Base-by-base conservation (phyloP, 1,140 invertebrate species). In the Calephelis virginiensis region DNA sequence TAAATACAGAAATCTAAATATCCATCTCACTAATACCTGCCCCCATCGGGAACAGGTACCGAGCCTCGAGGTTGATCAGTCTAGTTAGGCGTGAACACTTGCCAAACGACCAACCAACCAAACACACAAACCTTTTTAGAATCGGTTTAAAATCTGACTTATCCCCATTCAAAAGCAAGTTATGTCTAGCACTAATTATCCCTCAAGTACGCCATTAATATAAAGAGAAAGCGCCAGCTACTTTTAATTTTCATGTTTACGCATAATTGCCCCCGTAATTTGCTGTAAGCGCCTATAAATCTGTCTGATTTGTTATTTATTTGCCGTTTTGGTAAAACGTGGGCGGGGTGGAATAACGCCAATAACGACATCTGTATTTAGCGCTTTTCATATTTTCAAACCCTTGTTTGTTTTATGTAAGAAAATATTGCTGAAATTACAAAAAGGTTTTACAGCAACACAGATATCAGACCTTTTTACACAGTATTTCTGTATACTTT, bases 181-280 rank as follows among this genome's bases (percentile, higher is more conserved):
- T 12, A 53, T 28, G 13, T 17, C 28, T 53, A 50, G 8, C 62
- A 38, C 8, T 63, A 63, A 48, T 48, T 48, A 48, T 49, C 28
- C 47, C 63, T 38, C 63, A 64, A 48, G 47, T 64, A 50, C 63
- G 49, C 63, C 48, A 64, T 64, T 50, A 64, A 50, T 64, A 53
- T 14, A 49, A 48, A 50, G 28, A 49, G 63, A 37, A 64, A 50
- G 40, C 37, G 63, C 59, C 72, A 66, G 70, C 68, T 79, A 84
- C 81, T 84, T 86, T 86, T 86, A 85, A 86, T 83, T 83, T 85
- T 81, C 83, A 77, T 85, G 81, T 83, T 85, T 80, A 82, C 82
- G 84, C 84, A 86, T 86, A 86, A 86, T 86, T 85, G 78, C 77
- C 62, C 70, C 68, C 75, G 73, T 80, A 80, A 82, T 80, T 81